These are phyloP conservation scores for Tinea trinotella DNA, from an alignment of 2,888 invertebrate genomes.

Conservation along the genomic window DNA sequence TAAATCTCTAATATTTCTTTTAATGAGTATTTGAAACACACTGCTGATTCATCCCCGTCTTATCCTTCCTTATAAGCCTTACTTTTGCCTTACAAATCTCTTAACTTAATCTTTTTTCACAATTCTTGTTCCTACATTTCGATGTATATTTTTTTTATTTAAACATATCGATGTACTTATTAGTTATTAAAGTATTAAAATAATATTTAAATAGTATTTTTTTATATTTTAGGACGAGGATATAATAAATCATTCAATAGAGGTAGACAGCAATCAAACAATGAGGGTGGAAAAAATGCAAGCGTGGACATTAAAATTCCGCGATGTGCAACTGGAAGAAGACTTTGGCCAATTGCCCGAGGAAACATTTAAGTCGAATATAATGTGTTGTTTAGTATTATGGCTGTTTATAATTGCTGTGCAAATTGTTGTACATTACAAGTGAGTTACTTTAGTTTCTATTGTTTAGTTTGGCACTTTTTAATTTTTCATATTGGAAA, in stretches of 20 bases:
- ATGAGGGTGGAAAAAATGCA: conserved; percentile 91
- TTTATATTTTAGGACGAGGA: conserved; percentile 75
- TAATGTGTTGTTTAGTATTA: conserved; percentile 91
- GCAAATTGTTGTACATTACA: conserved; percentile 81
- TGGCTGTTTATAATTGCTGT: conserved; percentile 90
- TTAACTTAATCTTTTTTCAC: too few species aligned
- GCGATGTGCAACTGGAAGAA: conserved; percentile 83
- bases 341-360: conserved; percentile 91
- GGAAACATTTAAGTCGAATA: conserved; percentile 95
- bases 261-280: conserved; percentile 90
- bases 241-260: conserved; percentile 87
- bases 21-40: too few species aligned
- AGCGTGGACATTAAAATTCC: conserved; percentile 89
- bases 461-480: too few species aligned
- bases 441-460: conserved; percentile 70
- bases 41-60: too few species aligned
- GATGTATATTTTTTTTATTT: too few species aligned
- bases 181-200: not conserved
- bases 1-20: too few species aligned
- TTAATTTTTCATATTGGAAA: too few species aligned
- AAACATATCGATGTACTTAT: too few species aligned
- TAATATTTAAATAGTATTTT: too few species aligned
- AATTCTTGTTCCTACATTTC: too few species aligned
- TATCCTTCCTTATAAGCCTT: too few species aligned
- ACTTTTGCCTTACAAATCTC: too few species aligned